These are phyloP conservation scores for Enteromius trimaculatus DNA, from an alignment of 2,797 vertebrate species.

Conservation along the genomic window DNA sequence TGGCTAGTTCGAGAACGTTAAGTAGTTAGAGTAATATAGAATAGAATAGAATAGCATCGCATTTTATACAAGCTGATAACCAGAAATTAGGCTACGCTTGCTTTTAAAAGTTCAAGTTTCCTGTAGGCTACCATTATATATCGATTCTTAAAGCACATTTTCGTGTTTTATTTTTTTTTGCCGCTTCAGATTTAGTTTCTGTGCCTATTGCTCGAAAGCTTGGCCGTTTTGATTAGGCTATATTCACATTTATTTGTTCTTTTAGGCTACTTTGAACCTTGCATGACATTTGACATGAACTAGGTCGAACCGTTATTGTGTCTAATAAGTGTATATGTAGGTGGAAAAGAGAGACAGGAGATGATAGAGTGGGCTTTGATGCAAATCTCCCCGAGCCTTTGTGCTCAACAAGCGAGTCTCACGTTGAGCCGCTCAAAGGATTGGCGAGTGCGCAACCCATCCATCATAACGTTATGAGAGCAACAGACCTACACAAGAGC, in stretches of 20 bases:
- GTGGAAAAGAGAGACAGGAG: slow-evolving; percentile 24
- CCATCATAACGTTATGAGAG: slow-evolving; percentile 53
- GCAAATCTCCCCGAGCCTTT: slow-evolving; percentile 54
- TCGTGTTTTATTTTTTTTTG: background rate
- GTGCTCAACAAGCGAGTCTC: slow-evolving; percentile 35
- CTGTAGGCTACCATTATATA: too few species aligned
- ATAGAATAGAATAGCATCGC: background rate
- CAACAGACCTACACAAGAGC: slow-evolving; percentile 27
- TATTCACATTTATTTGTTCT: slow-evolving; percentile 12
- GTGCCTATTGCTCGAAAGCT: background rate
- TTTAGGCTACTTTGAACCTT: slow-evolving; percentile 3
- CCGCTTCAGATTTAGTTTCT: background rate
- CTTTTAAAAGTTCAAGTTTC: background rate
- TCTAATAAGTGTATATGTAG: slow-evolving; percentile 20
- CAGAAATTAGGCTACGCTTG: background rate
- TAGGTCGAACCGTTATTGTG: slow-evolving; percentile 25
- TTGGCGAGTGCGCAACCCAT: slow-evolving; percentile 40
- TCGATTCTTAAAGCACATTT: background rate
- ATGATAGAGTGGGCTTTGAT: slow-evolving; percentile 76
- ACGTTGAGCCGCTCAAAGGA: slow-evolving; percentile 51
- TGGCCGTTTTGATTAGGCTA: background rate
- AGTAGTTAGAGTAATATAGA: background rate
- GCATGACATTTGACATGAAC: slow-evolving; percentile 35
- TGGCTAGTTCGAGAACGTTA: background rate
- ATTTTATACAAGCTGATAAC: background rate